These are phyloP conservation scores for Druon quercuslanigerum DNA, from an alignment of 1,140 invertebrate genomes.

Conservation along the genomic window DNA sequence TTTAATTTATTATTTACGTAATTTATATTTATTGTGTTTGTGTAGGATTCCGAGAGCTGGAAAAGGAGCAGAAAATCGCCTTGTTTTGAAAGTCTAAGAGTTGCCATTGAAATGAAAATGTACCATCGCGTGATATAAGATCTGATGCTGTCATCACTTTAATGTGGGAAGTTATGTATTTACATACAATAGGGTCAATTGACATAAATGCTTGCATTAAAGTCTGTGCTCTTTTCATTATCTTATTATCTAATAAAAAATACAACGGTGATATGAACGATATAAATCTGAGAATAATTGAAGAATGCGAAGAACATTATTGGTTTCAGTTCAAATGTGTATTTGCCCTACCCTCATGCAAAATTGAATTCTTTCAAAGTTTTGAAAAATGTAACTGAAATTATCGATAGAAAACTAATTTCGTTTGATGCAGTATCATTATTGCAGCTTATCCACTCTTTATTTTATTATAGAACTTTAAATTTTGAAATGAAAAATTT, in stretches of 20 bases:
- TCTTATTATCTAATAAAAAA: slow-evolving; percentile 28
- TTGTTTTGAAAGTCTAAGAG: neutral
- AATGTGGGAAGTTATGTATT: slow-evolving; percentile 23
- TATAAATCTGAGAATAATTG: slow-evolving; percentile 22
- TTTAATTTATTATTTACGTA: too few species aligned
- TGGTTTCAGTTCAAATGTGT: neutral
- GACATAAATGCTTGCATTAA: slow-evolving; percentile 31
- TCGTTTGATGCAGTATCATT: too few species aligned
- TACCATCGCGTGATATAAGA: slow-evolving; percentile 14
- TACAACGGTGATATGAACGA: slow-evolving; percentile 16
- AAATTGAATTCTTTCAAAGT: neutral
- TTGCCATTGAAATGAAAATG: slow-evolving; percentile 24
- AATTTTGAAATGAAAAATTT: too few species aligned
- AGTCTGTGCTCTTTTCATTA: slow-evolving; percentile 20
- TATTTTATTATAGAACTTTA: too few species aligned
- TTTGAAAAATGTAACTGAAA: neutral
- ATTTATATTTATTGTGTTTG: too few species aligned
- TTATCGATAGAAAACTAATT: too few species aligned
- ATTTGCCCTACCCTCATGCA: neutral
- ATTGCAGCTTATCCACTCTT: too few species aligned
- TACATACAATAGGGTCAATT: slow-evolving; percentile 29
- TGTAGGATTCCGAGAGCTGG: neutral
- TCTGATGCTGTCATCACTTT: slow-evolving; percentile 22
- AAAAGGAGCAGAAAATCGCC: neutral
- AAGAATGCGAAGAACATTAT: slow-evolving; percentile 13